These are phyloP conservation scores for Zaprionus ornatus DNA, from an alignment of 1,140 invertebrate genomes.

Conservation along the genomic window DNA sequence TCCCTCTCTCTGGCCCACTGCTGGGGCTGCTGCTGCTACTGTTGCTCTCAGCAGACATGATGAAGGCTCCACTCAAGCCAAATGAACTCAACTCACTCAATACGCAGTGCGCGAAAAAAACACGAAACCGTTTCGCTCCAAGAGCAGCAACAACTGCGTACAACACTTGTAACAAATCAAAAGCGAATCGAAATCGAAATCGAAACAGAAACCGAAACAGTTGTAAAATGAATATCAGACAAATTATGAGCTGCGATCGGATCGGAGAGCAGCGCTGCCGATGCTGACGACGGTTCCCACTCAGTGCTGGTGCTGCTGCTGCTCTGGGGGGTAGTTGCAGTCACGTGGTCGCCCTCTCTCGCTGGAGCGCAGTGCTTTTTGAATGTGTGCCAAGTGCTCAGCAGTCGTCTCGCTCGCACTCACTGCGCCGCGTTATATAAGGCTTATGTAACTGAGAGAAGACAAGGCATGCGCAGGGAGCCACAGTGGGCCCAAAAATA, in stretches of 20 bases:
- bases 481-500: conserved; percentile 70
- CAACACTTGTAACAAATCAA: conserved; percentile 45
- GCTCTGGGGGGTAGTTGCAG: conserved; percentile 25
- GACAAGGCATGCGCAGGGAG: conserved; percentile 65
- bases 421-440: conserved; percentile 61
- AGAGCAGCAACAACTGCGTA: conserved; percentile 47
- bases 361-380: conserved; percentile 28
- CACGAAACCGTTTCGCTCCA: conserved; percentile 40
- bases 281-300: not conserved
- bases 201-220: conserved; percentile 14
- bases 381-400: conserved; percentile 28
- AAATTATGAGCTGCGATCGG: conserved; percentile 58
- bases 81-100: conserved; percentile 36
- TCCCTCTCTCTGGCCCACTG: not conserved
- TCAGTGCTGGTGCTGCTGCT: conserved; percentile 31
- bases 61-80: conserved; percentile 1
- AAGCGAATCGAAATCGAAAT: not conserved
- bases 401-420: conserved; percentile 44
- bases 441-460: conserved; percentile 71
- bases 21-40: conserved; percentile 12
- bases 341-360: conserved; percentile 35
- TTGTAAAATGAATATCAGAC: conserved; percentile 58
- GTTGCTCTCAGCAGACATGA: conserved; percentile 39
- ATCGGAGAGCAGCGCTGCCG: conserved; percentile 51
- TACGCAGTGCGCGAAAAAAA: conserved; percentile 41